Percentiles rank a stretch among this genome's conserved stretches.
Conservation (phyloP, 1,140 invertebrate species). For the Drosophila mauritiana region DNA sequence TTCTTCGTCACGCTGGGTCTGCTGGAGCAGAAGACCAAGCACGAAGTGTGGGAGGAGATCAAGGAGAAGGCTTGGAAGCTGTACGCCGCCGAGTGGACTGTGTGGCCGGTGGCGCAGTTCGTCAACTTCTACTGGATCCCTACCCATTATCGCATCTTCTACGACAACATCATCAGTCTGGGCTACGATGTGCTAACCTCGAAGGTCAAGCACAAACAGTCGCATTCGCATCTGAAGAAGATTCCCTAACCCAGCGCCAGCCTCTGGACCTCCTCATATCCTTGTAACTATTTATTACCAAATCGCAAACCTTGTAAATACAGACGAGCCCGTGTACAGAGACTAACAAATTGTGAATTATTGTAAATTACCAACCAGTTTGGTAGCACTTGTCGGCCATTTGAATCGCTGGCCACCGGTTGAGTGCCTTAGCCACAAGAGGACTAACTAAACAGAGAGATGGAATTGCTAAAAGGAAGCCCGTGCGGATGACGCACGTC, state of each 20-base stretch:
- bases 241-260: slow-evolving; percentile 29
- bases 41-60: slow-evolving; percentile 90
- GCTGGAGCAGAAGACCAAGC: slow-evolving; percentile 88
- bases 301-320: slow-evolving; percentile 44
- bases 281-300: slow-evolving; percentile 35
- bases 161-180: slow-evolving; percentile 95
- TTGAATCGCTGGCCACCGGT: neutral
- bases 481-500: slow-evolving; percentile 46
- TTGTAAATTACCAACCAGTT: neutral
- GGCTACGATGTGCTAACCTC: slow-evolving; percentile 97
- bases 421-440: neutral
- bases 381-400: neutral
- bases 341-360: slow-evolving; percentile 13
- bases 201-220: slow-evolving; percentile 90
- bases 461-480: slow-evolving; percentile 17
- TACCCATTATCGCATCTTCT: slow-evolving; percentile 93
- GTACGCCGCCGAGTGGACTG: slow-evolving; percentile 91
- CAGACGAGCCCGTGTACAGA: slow-evolving; percentile 37
- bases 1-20: slow-evolving; percentile 92
- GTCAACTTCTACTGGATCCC: slow-evolving; percentile 96
- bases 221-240: slow-evolving; percentile 52
- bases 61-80: slow-evolving; percentile 91
- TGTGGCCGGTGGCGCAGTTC: slow-evolving; percentile 94
- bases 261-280: neutral
- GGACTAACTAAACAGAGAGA: neutral